Evolutionary conservation across 2,113 vertebrate genomes (phyloP).

Genomic region (Forbesichthys agassizii): DNA sequence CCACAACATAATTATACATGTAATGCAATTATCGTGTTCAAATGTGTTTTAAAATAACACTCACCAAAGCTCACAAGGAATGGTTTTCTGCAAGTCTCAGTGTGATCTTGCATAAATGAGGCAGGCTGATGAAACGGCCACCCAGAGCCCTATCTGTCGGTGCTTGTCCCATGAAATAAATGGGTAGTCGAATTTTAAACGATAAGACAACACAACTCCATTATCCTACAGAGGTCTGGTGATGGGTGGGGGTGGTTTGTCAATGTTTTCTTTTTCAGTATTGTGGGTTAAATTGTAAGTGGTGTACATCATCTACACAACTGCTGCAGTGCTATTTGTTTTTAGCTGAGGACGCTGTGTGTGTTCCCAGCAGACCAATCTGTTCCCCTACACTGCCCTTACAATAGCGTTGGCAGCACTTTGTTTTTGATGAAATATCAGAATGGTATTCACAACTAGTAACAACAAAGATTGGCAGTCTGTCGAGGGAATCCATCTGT

Average conservation of each 20-base stretch:
- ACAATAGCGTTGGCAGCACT: too few species aligned
- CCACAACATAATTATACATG: neutral
- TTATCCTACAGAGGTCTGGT: constrained; percentile 64
- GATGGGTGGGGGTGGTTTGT: constrained; percentile 20
- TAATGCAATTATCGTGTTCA: too few species aligned
- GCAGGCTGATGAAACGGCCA: constrained; percentile 54
- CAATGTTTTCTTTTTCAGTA: constrained; percentile 49
- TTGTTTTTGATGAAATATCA: neutral
- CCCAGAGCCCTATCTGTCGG: constrained; percentile 35
- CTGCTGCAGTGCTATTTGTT: constrained; percentile 47
- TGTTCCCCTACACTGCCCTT: too few species aligned
- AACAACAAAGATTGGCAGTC: too few species aligned
- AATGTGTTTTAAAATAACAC: neutral
- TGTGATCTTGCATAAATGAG: constrained; percentile 45
- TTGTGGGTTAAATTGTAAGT: constrained; percentile 54
- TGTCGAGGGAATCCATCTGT: too few species aligned
- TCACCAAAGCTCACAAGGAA: neutral
- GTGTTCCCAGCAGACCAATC: constrained; percentile 15
- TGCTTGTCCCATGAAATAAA: constrained; percentile 43
- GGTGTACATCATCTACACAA: constrained; percentile 41
- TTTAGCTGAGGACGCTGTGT: constrained; percentile 21
- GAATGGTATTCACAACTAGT: neutral
- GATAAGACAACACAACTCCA: constrained; percentile 48
- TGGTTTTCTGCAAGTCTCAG: constrained; percentile 1
- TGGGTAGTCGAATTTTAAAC: constrained; percentile 60